Conservation (phyloP, 2,113 vertebrate genomes). For the Reinhardtius hippoglossoides region DNA sequence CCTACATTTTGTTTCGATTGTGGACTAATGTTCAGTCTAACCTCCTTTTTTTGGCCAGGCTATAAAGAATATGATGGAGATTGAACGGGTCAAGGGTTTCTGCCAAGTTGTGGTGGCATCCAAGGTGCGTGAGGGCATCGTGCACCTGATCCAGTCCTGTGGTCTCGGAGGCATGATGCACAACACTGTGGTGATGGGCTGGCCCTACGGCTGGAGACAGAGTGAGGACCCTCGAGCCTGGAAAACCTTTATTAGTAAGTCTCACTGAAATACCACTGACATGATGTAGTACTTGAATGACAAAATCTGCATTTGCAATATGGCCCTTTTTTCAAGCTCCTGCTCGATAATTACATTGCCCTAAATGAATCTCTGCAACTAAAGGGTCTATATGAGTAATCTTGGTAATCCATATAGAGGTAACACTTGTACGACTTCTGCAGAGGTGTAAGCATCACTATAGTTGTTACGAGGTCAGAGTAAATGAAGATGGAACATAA, state of each 20-base stretch:
- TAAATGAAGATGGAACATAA: too few relatives aligned
- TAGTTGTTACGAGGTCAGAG: too few relatives aligned
- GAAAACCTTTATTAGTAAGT: conserved; percentile 97
- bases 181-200: conserved; percentile 97
- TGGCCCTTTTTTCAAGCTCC: too few relatives aligned
- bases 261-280: neutral
- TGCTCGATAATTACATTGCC: too few relatives aligned
- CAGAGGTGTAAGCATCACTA: too few relatives aligned
- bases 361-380: too few relatives aligned
- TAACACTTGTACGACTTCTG: too few relatives aligned
- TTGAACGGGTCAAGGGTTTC: conserved; percentile 98
- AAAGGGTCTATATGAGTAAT: too few relatives aligned
- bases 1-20: neutral
- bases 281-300: neutral
- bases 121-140: conserved; percentile 93
- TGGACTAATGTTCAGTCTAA: neutral
- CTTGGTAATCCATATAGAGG: too few relatives aligned
- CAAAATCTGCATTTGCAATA: neutral
- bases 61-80: conserved; percentile 99
- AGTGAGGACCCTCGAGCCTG: conserved; percentile 97
- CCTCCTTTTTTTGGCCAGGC: conserved; percentile 80
- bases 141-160: conserved; percentile 97
- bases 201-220: conserved; percentile 98
- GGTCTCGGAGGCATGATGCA: conserved; percentile 98
- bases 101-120: conserved; percentile 95